phyloP scores from a whole-genome alignment of 2,888 invertebrate species.

The Sialis fuliginosa region DNA sequence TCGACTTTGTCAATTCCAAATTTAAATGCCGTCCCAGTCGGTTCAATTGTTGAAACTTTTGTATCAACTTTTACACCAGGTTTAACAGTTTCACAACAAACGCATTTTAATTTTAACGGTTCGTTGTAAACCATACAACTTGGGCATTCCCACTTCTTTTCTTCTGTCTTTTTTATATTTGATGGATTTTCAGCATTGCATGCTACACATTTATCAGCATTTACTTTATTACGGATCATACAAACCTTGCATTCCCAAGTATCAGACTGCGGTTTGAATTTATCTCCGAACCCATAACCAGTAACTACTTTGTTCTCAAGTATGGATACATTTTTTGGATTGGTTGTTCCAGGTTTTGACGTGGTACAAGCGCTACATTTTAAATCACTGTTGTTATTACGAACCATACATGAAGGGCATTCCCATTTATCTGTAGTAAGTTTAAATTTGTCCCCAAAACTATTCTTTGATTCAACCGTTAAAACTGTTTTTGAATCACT shows the following conservation, averaged over 20 bases:
- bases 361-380: conserved; percentile 41
- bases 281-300: not conserved
- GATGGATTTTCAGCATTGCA: conserved; percentile 25
- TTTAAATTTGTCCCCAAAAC: not conserved
- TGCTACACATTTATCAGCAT: conserved; percentile 29
- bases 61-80: conserved; percentile 14
- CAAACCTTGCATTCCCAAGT: conserved; percentile 38
- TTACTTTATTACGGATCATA: conserved; percentile 32
- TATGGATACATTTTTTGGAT: not conserved
- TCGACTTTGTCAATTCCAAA: conserved; percentile 3
- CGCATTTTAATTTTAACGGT: conserved; percentile 25
- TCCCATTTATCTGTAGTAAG: conserved; percentile 28
- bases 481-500: not conserved
- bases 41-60: not conserved
- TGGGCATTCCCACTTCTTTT: conserved; percentile 35
- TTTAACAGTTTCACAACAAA: conserved; percentile 32
- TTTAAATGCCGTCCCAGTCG: not conserved
- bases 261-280: conserved; percentile 5
- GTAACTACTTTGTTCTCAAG: too few relatives aligned
- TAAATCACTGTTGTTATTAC: conserved; percentile 27
- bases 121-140: conserved; percentile 39
- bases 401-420: conserved; percentile 40
- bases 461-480: not conserved
- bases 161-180: too few relatives aligned
- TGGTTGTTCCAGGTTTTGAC: conserved; percentile 25